phyloP scores from a whole-genome alignment of 2,797 vertebrate genomes.

The Miichthys miiuy region DNA sequence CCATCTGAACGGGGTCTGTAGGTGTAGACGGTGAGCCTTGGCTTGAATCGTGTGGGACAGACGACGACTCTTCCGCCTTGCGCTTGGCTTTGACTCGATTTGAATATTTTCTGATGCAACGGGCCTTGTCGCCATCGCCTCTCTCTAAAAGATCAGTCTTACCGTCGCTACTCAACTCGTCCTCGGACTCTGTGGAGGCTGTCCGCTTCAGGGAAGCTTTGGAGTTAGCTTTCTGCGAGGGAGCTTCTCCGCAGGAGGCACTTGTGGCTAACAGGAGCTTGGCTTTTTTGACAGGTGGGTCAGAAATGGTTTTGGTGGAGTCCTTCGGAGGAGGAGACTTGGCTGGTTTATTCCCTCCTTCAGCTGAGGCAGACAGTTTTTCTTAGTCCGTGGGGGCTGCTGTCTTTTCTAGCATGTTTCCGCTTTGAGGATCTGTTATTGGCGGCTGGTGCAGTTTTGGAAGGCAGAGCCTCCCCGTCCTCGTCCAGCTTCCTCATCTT shows the following conservation, averaged over 20 bases:
- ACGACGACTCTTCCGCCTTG: constrained; percentile 55
- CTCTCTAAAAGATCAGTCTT: constrained; percentile 72
- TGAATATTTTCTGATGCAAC: constrained; percentile 75
- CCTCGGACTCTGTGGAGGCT: constrained; percentile 72
- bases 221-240: constrained; percentile 56
- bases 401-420: constrained; percentile 67
- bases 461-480: constrained; percentile 62
- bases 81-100: constrained; percentile 74
- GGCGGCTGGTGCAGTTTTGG: constrained; percentile 70
- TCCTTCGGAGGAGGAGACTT: constrained; percentile 71
- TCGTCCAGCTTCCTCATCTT: constrained; percentile 83
- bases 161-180: constrained; percentile 68
- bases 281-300: constrained; percentile 77
- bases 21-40: constrained; percentile 49
- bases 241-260: constrained; percentile 77
- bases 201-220: constrained; percentile 71
- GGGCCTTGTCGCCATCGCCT: constrained; percentile 69
- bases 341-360: constrained; percentile 66
- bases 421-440: constrained; percentile 72
- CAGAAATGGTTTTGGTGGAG: constrained; percentile 58
- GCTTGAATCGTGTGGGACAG: constrained; percentile 52
- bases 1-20: constrained; percentile 74
- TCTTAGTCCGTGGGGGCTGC: constrained; percentile 76
- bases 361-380: constrained; percentile 64
- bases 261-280: constrained; percentile 80